Evolutionary conservation across 1,140 invertebrate genomes (phyloP).

Genomic region (Geopemphigus sp.): DNA sequence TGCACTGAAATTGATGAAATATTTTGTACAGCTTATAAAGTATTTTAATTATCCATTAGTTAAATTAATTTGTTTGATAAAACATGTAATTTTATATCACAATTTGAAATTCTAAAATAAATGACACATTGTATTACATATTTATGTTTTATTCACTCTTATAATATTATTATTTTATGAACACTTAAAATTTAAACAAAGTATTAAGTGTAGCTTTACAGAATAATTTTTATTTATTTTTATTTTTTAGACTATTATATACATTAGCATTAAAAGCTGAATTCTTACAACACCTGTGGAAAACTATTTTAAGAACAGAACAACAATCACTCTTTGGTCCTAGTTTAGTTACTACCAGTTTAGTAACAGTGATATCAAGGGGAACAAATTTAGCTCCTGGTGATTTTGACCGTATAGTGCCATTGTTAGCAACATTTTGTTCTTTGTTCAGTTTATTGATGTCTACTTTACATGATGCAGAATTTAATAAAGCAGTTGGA

Average conservation of each 20-base stretch:
- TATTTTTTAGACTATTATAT: conserved; percentile 70
- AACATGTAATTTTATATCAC: neutral
- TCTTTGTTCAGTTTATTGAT: conserved; percentile 78
- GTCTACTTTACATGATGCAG: conserved; percentile 82
- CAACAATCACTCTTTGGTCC: conserved; percentile 64
- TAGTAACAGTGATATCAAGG: conserved; percentile 70
- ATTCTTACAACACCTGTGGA: conserved; percentile 81
- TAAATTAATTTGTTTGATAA: neutral
- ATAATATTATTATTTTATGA: too few species aligned
- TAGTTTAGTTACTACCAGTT: conserved; percentile 59
- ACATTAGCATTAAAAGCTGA: conserved; percentile 79
- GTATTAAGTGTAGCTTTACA: too few species aligned
- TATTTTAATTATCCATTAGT: too few species aligned
- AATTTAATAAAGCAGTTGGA: conserved; percentile 63
- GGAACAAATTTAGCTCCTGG: conserved; percentile 65
- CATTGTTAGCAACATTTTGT: conserved; percentile 79
- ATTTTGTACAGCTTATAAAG: too few species aligned
- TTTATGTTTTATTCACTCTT: too few species aligned
- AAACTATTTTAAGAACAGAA: conserved; percentile 59
- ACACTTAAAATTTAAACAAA: too few species aligned
- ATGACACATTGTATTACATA: too few species aligned
- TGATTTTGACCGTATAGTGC: conserved; percentile 73
- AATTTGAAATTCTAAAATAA: neutral
- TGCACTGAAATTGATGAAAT: too few species aligned
- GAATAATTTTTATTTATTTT: too few species aligned